Base-by-base conservation (phyloP, 1,140 invertebrate species). In the Drosophila bipectinata region DNA sequence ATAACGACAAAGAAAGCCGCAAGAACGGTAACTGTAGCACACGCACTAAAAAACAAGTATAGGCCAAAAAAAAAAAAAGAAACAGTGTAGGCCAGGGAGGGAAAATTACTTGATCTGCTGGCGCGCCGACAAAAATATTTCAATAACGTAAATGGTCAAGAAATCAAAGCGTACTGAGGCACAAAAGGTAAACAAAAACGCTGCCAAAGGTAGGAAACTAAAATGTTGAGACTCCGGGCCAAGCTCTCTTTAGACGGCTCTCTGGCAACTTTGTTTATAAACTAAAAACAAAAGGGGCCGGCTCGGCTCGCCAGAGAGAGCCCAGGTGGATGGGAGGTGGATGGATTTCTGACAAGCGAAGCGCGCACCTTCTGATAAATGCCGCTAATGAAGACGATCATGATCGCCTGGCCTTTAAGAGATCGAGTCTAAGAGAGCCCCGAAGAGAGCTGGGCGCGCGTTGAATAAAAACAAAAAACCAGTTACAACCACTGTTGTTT, bases 121-220 rank as follows among this genome's bases (percentile, higher is more conserved):
- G 47, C 69, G 69, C 41, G 39, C 69, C 61, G 64, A 74, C 41
- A 52, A 56, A 80, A 41, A 58, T 75, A 82, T 76, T 87, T 75
- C 78, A 85, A 81, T 87, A 87, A 83, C 82, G 83, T 87, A 87
- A 87, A 87, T 87, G 82, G 79, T 88, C 82, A 87, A 87, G 82
- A 87, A 87, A 87, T 87, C 82, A 82, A 76, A 88, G 39, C 82
- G 79, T 64, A 87, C 82, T 87, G 72, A 79, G 68, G 47, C 72
- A 87, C 21, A 87, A 85, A 85, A 85, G 82, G 82, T 85, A 85
- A 85, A 85, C 82, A 85, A 85, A 85, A 85, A 82, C 77, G 82
- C 83, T 79, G 75, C 57, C 78, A 72, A 87, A 82, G 82, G 82
- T 85, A 77, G 74, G 63, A 87, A 61, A 55, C 51, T 39, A 30